phyloP scores from a whole-genome alignment of 2,113 vertebrate genomes.

The Hemicordylus capensis region DNA sequence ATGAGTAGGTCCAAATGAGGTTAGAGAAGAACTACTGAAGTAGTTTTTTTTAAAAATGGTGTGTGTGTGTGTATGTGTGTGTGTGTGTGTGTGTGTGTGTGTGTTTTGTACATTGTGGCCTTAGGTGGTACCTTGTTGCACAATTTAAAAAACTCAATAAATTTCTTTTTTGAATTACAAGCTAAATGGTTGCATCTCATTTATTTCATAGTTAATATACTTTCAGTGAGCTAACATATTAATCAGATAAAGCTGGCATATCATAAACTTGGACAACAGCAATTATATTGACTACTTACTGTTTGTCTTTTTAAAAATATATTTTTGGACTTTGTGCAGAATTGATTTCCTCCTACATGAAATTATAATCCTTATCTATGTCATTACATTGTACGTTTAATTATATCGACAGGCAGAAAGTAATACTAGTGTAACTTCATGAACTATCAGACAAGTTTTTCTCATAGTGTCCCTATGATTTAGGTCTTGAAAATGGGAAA shows the following conservation, averaged over 20 bases:
- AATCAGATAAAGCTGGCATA: neutral
- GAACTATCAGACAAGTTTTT: neutral
- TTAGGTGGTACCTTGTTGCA: too few species aligned
- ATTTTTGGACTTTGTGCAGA: slow-evolving; percentile 36
- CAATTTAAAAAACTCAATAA: neutral
- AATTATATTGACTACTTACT: slow-evolving; percentile 5
- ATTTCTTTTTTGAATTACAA: neutral
- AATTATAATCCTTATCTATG: slow-evolving; percentile 20
- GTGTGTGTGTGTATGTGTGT: too few species aligned
- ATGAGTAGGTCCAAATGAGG: too few species aligned
- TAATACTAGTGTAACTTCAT: neutral
- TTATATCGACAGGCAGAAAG: slow-evolving; percentile 36
- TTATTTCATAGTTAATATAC: neutral
- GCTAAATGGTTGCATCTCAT: neutral
- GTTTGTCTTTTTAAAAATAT: neutral
- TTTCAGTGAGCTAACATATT: neutral
- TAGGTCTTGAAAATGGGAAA: neutral
- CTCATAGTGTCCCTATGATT: neutral
- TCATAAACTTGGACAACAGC: neutral
- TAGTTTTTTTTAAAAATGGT: neutral
- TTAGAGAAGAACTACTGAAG: too few species aligned
- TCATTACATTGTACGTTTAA: slow-evolving; percentile 33
- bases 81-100: too few species aligned
- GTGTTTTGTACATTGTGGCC: too few species aligned
- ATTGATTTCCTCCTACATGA: slow-evolving; percentile 53